Base-by-base conservation (phyloP, 2,113 vertebrate genomes). In the Lethenteron reissneri region DNA sequence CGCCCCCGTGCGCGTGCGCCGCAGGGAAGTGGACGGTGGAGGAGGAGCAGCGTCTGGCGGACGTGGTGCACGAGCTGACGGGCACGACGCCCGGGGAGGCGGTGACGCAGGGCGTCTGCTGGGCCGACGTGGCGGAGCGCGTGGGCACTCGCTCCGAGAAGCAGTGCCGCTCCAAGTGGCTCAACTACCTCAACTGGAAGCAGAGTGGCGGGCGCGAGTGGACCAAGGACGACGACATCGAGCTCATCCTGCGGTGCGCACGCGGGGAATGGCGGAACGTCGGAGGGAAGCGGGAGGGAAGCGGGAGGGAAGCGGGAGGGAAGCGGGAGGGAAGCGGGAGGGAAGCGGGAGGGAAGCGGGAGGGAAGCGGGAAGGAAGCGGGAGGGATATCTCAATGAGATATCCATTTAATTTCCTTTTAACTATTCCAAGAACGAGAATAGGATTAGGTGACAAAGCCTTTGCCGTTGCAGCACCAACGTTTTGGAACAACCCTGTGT, bases 101-200 rank as follows among this genome's bases (percentile, higher is more conserved):
- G 56, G 91, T 99, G 74, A 99, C 94, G 0, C 90, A 90, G 62
- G 92, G 92, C 2, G 94, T 99, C 8, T 99, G 92, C 0, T 99
- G 94, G 94, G 94, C 94, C 12, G 85, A 85, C 0, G 94, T 99
- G 69, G 94, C 94, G 2, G 89, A 96, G 57, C 81, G 84, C 72
- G 94, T 99, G 1, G 85, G 89, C 73, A 90, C 90, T 0, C 88
- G 94, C 77, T 99, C 94, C 2, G 94, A 99, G 82, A 99, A 99
- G 75, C 94, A 99, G 60, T 99, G 94, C 73, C 90, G 94, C 69
- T 99, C 94, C 1, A 99, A 99, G 64, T 99, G 94, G 94, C 83
- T 99, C 72, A 99, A 99, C 80, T 99, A 99, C 82, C 84, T 99
- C 74, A 99, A 99, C 84, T 99, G 94, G 94, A 99, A 99, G 75